Conservation (phyloP, 2,888 invertebrate genomes). For the Oeneis ivallda region DNA sequence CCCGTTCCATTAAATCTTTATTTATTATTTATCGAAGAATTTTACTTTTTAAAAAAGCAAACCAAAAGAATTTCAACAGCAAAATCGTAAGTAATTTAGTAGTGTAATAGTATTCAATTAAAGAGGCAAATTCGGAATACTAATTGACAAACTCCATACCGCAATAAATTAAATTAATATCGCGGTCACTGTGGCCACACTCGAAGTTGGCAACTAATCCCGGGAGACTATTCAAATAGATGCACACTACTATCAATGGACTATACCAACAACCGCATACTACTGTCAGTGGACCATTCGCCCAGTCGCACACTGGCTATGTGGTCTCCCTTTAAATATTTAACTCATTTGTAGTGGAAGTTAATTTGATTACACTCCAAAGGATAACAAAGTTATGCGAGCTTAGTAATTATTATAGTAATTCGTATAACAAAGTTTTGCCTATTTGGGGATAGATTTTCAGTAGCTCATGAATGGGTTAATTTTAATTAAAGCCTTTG, state of each 20-base stretch:
- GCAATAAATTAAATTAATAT: conserved; percentile 14
- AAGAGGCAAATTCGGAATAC: background rate
- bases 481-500: background rate
- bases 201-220: conserved; percentile 13
- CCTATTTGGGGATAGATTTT: background rate
- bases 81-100: background rate
- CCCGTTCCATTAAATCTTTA: too few relatives aligned
- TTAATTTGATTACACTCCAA: conserved; percentile 34
- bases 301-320: conserved; percentile 21
- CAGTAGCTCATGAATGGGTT: background rate
- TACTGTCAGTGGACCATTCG: conserved; percentile 3
- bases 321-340: conserved; percentile 35
- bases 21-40: too few relatives aligned
- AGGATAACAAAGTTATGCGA: conserved; percentile 13
- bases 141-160: background rate
- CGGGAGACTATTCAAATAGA: conserved; percentile 12
- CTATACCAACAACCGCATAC: conserved; percentile 19
- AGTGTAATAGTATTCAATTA: background rate
- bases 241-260: conserved; percentile 3
- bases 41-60: too few relatives aligned
- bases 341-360: conserved; percentile 33
- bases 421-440: background rate
- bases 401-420: conserved; percentile 10
- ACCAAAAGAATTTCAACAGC: too few relatives aligned
- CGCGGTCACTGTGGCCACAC: conserved; percentile 16